These are phyloP conservation scores for Drosophila emarginata DNA, from an alignment of 2,888 invertebrate genomes.

Conservation along the genomic window DNA sequence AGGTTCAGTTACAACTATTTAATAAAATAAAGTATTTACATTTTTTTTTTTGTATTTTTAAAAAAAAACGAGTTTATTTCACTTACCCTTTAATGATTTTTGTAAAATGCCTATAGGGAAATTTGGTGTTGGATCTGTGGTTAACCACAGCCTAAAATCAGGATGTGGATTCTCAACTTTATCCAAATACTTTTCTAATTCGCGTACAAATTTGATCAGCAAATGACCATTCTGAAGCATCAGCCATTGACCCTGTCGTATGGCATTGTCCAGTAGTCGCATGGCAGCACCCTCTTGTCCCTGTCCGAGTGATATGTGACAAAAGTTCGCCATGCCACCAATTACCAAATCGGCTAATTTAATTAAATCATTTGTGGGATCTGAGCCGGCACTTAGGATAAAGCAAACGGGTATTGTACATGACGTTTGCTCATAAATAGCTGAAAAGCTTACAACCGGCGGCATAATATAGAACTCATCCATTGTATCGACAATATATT, in stretches of 20 bases:
- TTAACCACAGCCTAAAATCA: slow-evolving; percentile 95
- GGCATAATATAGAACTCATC: slow-evolving; percentile 95
- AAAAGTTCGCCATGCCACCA: slow-evolving; percentile 90
- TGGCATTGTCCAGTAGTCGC: slow-evolving; percentile 86
- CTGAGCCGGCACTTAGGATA: slow-evolving; percentile 96
- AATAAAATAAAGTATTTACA: not conserved
- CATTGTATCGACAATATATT: slow-evolving; percentile 92
- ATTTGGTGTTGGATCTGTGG: slow-evolving; percentile 92
- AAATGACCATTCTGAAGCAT: slow-evolving; percentile 97
- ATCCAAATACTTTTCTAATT: slow-evolving; percentile 92
- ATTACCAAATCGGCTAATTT: slow-evolving; percentile 89
- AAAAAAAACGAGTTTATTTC: not conserved
- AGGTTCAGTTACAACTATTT: slow-evolving; percentile 94
- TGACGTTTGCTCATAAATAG: slow-evolving; percentile 92
- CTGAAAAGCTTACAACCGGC: slow-evolving; percentile 90
- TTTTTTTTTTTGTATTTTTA: too few species aligned
- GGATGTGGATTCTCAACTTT: slow-evolving; percentile 91
- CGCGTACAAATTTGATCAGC: slow-evolving; percentile 89
- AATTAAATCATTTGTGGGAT: slow-evolving; percentile 93
- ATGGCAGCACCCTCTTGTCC: slow-evolving; percentile 93
- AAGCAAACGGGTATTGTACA: slow-evolving; percentile 94
- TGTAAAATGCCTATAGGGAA: slow-evolving; percentile 96
- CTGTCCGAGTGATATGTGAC: slow-evolving; percentile 95
- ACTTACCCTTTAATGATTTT: slow-evolving; percentile 88
- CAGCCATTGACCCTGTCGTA: slow-evolving; percentile 92